Percentiles rank a stretch among this genome's conserved stretches.
phyloP scores from a whole-genome alignment of 2,797 vertebrate species.

The Lagocephalus sceleratus region DNA sequence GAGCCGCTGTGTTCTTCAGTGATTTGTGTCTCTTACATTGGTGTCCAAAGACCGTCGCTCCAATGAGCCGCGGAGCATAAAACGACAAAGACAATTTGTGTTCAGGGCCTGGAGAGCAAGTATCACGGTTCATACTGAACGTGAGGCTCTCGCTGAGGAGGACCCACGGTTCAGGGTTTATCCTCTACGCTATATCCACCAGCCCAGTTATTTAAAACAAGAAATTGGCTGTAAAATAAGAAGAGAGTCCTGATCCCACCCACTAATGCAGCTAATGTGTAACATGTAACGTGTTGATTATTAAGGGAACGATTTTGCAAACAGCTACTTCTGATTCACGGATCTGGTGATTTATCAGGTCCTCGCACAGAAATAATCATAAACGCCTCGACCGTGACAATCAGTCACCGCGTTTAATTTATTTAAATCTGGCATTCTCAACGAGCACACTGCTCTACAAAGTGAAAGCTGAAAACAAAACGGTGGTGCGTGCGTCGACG shows the following conservation, averaged over 20 bases:
- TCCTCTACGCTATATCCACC: too few relatives aligned
- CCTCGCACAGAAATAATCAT: conserved; percentile 18
- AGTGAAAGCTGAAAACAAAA: conserved; percentile 22
- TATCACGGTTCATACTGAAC: conserved; percentile 15
- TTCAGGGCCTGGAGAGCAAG: conserved; percentile 15
- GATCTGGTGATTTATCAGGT: too few relatives aligned
- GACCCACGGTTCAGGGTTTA: background rate
- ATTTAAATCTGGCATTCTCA: conserved; percentile 22
- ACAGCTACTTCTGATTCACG: background rate
- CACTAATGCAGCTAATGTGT: too few relatives aligned
- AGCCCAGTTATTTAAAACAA: too few relatives aligned
- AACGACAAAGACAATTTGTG: conserved; percentile 31
- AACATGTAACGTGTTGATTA: too few relatives aligned
- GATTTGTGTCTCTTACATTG: conserved; percentile 28
- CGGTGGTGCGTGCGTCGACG: background rate
- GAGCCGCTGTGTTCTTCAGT: conserved; percentile 21
- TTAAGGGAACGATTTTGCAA: too few relatives aligned
- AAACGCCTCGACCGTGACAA: conserved; percentile 5
- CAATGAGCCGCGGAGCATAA: conserved; percentile 31
- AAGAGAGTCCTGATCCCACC: too few relatives aligned
- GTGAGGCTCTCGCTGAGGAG: conserved; percentile 23
- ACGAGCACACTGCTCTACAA: conserved; percentile 16
- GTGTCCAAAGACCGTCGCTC: conserved; percentile 33
- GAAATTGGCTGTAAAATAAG: too few relatives aligned
- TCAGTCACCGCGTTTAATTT: conserved; percentile 20